Percentiles rank a stretch among this genome's conserved stretches.
These are phyloP conservation scores for Sycophaga agraensis DNA, from an alignment of 1,140 invertebrate genomes.

Conservation along the genomic window DNA sequence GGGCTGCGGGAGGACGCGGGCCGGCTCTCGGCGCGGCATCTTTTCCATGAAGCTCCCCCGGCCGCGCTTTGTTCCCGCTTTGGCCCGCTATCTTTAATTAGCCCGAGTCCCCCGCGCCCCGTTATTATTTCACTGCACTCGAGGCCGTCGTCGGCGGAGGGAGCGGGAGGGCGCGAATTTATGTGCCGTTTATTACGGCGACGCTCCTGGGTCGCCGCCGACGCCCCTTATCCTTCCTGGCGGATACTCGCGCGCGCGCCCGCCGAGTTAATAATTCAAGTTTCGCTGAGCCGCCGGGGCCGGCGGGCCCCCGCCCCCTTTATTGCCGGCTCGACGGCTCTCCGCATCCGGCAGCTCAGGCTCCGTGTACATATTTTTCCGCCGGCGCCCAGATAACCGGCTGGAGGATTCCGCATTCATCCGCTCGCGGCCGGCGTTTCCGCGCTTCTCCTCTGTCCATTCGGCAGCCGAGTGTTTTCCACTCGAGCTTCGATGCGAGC, in stretches of 20 bases:
- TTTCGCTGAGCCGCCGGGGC: not conserved
- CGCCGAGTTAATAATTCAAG: conserved; percentile 16
- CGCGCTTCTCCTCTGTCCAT: too few relatives aligned
- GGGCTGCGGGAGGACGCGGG: conserved; percentile 29
- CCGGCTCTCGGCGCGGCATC: conserved; percentile 21
- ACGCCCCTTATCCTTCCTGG: too few relatives aligned
- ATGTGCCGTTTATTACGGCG: conserved; percentile 20
- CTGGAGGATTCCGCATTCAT: too few relatives aligned
- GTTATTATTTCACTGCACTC: not conserved
- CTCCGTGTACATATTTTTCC: too few relatives aligned
- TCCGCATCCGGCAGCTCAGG: too few relatives aligned
- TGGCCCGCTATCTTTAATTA: conserved; percentile 29
- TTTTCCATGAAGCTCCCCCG: conserved; percentile 8
- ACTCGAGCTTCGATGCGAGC: not conserved
- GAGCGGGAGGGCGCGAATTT: conserved; percentile 16
- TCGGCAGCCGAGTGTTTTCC: not conserved
- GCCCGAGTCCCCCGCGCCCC: not conserved
- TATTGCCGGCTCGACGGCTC: too few relatives aligned
- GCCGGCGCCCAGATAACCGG: too few relatives aligned
- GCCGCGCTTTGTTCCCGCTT: conserved; percentile 8
- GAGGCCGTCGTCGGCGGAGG: not conserved
- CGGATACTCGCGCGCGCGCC: not conserved
- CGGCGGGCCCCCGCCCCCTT: too few relatives aligned
- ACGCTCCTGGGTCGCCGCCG: not conserved
- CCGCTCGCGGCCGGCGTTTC: too few relatives aligned